Percentiles rank a stretch among this genome's conserved stretches.
These are phyloP conservation scores for Centruroides sculpturatus DNA, from an alignment of 1,140 invertebrate genomes.

Conservation along the genomic window DNA sequence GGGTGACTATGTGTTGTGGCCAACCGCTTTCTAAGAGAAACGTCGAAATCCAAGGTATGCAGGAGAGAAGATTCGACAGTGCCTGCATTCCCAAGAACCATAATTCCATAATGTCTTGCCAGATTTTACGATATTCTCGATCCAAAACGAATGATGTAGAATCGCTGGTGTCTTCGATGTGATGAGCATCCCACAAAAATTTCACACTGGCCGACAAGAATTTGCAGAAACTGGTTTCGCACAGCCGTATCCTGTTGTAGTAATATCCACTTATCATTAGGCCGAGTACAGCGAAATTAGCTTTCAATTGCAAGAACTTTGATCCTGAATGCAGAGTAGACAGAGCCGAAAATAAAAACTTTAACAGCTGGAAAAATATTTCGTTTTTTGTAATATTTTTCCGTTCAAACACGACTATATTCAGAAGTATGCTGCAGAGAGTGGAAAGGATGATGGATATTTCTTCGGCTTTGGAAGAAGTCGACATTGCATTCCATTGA, in stretches of 20 bases:
- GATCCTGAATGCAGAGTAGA: slow-evolving; percentile 65
- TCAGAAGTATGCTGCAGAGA: slow-evolving; percentile 82
- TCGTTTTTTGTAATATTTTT: slow-evolving; percentile 59
- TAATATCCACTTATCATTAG: slow-evolving; percentile 69
- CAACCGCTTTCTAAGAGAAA: slow-evolving; percentile 84
- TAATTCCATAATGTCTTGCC: slow-evolving; percentile 74
- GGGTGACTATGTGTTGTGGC: slow-evolving; percentile 68
- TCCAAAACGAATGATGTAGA: slow-evolving; percentile 56
- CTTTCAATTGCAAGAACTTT: slow-evolving; percentile 67
- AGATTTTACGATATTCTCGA: slow-evolving; percentile 67
- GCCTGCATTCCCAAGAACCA: slow-evolving; percentile 92
- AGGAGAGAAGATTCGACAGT: slow-evolving; percentile 56
- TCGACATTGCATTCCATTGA: slow-evolving; percentile 2
- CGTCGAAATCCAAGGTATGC: slow-evolving; percentile 74
- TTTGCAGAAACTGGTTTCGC: slow-evolving; percentile 16
- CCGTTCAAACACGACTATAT: slow-evolving; percentile 70
- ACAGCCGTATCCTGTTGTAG: slow-evolving; percentile 32
- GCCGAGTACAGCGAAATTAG: slow-evolving; percentile 67
- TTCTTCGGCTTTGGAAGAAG: slow-evolving; percentile 10
- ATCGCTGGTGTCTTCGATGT: slow-evolving; percentile 62
- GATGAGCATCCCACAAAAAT: slow-evolving; percentile 83
- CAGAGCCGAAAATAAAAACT: slow-evolving; percentile 74
- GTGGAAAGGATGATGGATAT: slow-evolving; percentile 44
- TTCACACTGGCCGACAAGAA: slow-evolving; percentile 39
- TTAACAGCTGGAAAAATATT: slow-evolving; percentile 59